These are phyloP conservation scores for Bufo bufo DNA, from an alignment of 2,113 vertebrate species.

Conservation along the genomic window DNA sequence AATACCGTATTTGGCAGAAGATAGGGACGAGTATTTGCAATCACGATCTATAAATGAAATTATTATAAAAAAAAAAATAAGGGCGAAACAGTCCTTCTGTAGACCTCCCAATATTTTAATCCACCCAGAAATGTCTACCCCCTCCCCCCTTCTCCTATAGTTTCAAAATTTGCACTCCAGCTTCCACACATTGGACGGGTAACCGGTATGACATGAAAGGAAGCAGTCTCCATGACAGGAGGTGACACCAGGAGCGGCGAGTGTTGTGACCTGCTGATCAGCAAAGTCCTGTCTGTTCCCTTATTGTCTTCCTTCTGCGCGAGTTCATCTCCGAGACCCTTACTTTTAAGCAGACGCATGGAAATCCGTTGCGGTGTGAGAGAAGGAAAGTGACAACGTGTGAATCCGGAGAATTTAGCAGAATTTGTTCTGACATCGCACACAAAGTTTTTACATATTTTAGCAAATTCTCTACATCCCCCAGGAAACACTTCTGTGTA, in stretches of 20 bases:
- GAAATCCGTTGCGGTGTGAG: background rate
- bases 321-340: background rate
- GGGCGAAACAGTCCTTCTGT: background rate
- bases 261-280: background rate
- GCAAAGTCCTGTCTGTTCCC: background rate
- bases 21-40: too few species aligned
- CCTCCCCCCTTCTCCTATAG: too few species aligned
- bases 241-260: background rate
- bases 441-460: slow-evolving; percentile 33
- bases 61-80: too few species aligned
- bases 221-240: background rate
- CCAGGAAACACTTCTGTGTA: background rate
- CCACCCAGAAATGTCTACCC: too few species aligned
- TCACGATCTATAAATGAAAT: too few species aligned
- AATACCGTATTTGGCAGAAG: too few species aligned
- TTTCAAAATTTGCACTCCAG: background rate
- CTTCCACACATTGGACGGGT: background rate
- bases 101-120: background rate
- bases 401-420: background rate
- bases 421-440: slow-evolving; percentile 15
- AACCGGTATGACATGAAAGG: background rate
- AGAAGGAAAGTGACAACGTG: slow-evolving; percentile 6
- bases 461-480: slow-evolving; percentile 4
- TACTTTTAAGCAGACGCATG: background rate
- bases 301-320: background rate